Evolutionary conservation across 1,140 invertebrate genomes (phyloP).

Genomic region (Doryteuthis pealeii): DNA sequence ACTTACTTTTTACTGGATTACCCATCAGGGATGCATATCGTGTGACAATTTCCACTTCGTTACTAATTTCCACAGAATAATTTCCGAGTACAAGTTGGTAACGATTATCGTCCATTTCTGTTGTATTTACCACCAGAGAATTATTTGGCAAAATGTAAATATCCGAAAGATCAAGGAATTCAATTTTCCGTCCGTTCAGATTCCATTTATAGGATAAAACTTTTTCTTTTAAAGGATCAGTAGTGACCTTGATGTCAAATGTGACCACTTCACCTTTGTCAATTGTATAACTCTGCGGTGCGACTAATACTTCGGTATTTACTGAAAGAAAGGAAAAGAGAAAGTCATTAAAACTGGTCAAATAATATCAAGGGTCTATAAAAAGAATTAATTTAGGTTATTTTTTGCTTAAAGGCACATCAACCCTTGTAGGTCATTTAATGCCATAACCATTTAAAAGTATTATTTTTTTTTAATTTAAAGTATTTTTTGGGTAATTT

Average conservation of each 20-base stretch:
- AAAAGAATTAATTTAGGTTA: neutral
- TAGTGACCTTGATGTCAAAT: conserved; percentile 17
- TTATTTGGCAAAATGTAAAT: conserved; percentile 9
- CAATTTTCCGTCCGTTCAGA: conserved; percentile 23
- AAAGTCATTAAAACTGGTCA: neutral
- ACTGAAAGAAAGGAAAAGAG: neutral
- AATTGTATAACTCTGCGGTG: conserved; percentile 7
- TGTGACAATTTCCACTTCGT: neutral
- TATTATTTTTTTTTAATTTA: neutral
- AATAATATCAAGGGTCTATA: neutral
- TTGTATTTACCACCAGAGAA: conserved; percentile 23
- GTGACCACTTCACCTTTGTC: conserved; percentile 16
- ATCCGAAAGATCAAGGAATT: conserved; percentile 8
- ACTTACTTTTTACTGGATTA: neutral
- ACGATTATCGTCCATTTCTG: conserved; percentile 16
- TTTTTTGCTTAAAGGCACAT: too few relatives aligned
- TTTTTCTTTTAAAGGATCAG: conserved; percentile 14
- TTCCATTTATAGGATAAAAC: conserved; percentile 18
- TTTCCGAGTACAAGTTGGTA: conserved; percentile 16
- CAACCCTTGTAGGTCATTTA: too few relatives aligned
- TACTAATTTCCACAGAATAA: conserved; percentile 4
- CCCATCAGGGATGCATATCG: neutral
- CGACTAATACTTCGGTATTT: neutral
- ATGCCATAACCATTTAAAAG: too few relatives aligned
- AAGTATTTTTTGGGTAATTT: neutral